Evolutionary conservation across 2,113 vertebrate genomes (phyloP).

Genomic region (Oryzias woworae): DNA sequence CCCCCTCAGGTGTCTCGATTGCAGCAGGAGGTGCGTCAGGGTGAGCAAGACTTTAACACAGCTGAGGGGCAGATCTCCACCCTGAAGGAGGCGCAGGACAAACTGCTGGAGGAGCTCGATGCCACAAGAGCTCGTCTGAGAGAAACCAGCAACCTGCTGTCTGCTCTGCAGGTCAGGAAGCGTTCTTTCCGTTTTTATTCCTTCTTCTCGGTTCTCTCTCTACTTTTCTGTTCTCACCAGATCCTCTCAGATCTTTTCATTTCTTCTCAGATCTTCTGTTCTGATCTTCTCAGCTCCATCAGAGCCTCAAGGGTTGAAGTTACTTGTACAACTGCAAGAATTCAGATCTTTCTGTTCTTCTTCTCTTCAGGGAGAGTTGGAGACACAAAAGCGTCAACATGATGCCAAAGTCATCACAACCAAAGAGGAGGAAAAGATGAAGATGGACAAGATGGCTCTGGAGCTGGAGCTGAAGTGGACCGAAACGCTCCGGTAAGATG

Average conservation of each 20-base stretch:
- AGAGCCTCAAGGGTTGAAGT: too few relatives aligned
- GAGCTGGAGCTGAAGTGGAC: slow-evolving; percentile 98
- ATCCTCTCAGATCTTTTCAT: too few relatives aligned
- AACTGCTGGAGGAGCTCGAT: slow-evolving; percentile 92
- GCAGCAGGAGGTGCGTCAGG: slow-evolving; percentile 86
- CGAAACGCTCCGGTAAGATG: slow-evolving; percentile 87
- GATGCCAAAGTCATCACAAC: slow-evolving; percentile 85
- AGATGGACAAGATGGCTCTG: slow-evolving; percentile 91
- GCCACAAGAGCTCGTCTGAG: slow-evolving; percentile 86
- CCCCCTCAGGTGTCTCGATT: slow-evolving; percentile 81
- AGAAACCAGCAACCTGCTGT: slow-evolving; percentile 92
- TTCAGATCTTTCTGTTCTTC: slow-evolving; percentile 14
- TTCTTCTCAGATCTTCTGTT: too few relatives aligned
- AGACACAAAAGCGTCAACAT: slow-evolving; percentile 89
- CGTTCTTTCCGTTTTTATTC: too few relatives aligned
- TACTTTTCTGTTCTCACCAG: too few relatives aligned
- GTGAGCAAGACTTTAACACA: slow-evolving; percentile 85
- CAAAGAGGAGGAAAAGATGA: slow-evolving; percentile 92
- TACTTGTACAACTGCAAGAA: too few relatives aligned
- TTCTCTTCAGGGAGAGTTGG: slow-evolving; percentile 83
- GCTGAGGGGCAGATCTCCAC: slow-evolving; percentile 90
- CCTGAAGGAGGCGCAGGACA: slow-evolving; percentile 92
- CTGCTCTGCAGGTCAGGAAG: slow-evolving; percentile 86
- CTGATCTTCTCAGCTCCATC: too few relatives aligned
- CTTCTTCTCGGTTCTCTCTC: too few relatives aligned